These are phyloP conservation scores for Phragmatobia fuliginosa DNA, from an alignment of 2,888 invertebrate species.

Conservation along the genomic window DNA sequence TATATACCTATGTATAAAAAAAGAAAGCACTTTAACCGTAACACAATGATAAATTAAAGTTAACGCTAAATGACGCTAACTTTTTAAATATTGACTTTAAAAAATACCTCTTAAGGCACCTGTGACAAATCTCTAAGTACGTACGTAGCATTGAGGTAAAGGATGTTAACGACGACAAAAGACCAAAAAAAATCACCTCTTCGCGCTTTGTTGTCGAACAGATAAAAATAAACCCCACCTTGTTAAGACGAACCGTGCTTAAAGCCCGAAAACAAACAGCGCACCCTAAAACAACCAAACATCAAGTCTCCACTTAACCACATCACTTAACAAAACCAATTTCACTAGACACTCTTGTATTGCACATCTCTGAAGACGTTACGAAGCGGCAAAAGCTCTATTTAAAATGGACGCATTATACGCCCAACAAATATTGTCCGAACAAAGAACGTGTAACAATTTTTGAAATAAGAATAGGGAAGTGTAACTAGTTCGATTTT, in stretches of 20 bases:
- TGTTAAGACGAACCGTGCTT: constrained; percentile 79
- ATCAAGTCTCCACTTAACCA: constrained; percentile 80
- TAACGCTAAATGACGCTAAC: background rate
- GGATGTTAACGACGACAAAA: constrained; percentile 37
- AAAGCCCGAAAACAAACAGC: constrained; percentile 76
- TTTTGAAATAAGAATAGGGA: constrained; percentile 71
- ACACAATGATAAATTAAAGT: background rate
- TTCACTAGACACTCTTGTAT: constrained; percentile 59
- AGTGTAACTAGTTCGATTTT: constrained; percentile 73
- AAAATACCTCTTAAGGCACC: constrained; percentile 1
- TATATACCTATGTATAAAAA: too few relatives aligned
- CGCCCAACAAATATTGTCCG: constrained; percentile 71
- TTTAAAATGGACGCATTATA: constrained; percentile 69
- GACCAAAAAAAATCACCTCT: constrained; percentile 53
- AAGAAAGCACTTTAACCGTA: too few relatives aligned
- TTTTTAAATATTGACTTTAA: background rate
- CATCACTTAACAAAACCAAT: constrained; percentile 78
- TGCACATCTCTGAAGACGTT: constrained; percentile 44
- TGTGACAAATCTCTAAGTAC: constrained; percentile 28
- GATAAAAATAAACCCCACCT: constrained; percentile 76
- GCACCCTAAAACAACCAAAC: constrained; percentile 83
- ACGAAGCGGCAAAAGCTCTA: constrained; percentile 55
- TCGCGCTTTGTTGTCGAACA: constrained; percentile 57
- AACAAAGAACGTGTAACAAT: constrained; percentile 79
- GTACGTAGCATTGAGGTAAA: constrained; percentile 38